Percentiles rank a stretch among this genome's conserved stretches.
phyloP scores from a whole-genome alignment of 2,113 vertebrate species.

The Ancistrus triradiatus region DNA sequence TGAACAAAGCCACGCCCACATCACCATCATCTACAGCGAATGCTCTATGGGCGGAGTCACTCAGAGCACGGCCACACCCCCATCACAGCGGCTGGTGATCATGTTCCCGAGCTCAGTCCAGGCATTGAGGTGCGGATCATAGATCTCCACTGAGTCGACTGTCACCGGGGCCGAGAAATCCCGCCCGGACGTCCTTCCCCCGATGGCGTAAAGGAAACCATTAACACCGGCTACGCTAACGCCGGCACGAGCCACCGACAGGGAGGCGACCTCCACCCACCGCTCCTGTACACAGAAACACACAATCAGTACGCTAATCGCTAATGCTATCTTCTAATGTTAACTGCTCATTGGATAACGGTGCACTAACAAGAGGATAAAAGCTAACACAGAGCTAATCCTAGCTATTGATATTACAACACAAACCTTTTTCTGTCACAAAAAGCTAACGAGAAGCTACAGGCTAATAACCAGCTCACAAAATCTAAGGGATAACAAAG shows the following conservation, averaged over 20 bases:
- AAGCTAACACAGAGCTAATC: no score
- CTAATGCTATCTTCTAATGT: no score
- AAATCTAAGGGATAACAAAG: no score
- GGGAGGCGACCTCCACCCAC: conserved; percentile 88
- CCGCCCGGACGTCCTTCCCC: conserved; percentile 83
- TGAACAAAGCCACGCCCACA: no score
- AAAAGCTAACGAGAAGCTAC: no score
- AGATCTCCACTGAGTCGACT: conserved; percentile 93
- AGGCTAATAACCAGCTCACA: no score
- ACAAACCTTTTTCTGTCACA: no score
- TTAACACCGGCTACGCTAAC: conserved; percentile 87
- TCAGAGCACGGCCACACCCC: conserved; percentile 85
- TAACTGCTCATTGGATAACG: no score
- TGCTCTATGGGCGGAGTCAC: no score
- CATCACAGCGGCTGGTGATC: conserved; percentile 97
- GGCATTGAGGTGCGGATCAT: conserved; percentile 89
- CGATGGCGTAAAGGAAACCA: conserved; percentile 86
- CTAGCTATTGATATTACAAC: no score
- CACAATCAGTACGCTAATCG: neutral
- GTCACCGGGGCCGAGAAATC: conserved; percentile 92
- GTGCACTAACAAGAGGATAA: no score
- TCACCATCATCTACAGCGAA: no score
- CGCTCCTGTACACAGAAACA: conserved; percentile 75
- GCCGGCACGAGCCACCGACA: conserved; percentile 86
- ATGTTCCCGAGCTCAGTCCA: conserved; percentile 96